Conservation (phyloP, 37 sponge, comb jelly and placozoan genomes). For the Haliclona indistincta region DNA sequence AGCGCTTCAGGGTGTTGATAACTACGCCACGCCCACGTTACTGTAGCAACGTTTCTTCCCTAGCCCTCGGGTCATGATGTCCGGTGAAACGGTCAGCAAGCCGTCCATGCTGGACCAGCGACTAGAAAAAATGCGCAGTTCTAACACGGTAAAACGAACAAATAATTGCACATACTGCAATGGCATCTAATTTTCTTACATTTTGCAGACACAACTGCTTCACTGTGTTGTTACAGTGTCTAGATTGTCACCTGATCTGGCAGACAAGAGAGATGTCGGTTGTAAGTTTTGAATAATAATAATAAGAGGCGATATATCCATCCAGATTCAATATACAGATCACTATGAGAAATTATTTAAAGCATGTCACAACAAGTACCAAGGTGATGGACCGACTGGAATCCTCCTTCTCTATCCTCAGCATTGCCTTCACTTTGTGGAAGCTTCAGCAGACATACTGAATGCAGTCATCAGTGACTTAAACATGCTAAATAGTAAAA, state of each 20-base stretch:
- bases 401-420: conserved; percentile 74
- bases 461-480: conserved; percentile 31
- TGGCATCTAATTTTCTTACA: background rate
- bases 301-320: background rate
- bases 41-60: too few species aligned
- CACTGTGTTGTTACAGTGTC: conserved; percentile 45
- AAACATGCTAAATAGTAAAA: conserved; percentile 1
- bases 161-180: background rate
- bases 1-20: background rate
- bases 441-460: conserved; percentile 54
- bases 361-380: conserved; percentile 56
- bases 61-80: conserved; percentile 33
- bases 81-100: conserved; percentile 7
- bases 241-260: conserved; percentile 48
- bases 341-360: conserved; percentile 76
- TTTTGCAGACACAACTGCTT: conserved; percentile 50
- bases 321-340: conserved; percentile 9
- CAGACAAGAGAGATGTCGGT: conserved; percentile 66
- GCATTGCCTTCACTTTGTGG: conserved; percentile 70
- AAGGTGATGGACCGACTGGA: conserved; percentile 81
- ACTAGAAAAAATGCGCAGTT: conserved; percentile 47
- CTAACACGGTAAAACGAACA: conserved; percentile 43
- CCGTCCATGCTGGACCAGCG: conserved; percentile 55
- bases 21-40: background rate
- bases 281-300: conserved; percentile 17